A percentile compares a stretch with the other conserved stretches of the same genome.
Conservation (phyloP, 2,113 vertebrate species). For the Crypturellus undulatus region DNA sequence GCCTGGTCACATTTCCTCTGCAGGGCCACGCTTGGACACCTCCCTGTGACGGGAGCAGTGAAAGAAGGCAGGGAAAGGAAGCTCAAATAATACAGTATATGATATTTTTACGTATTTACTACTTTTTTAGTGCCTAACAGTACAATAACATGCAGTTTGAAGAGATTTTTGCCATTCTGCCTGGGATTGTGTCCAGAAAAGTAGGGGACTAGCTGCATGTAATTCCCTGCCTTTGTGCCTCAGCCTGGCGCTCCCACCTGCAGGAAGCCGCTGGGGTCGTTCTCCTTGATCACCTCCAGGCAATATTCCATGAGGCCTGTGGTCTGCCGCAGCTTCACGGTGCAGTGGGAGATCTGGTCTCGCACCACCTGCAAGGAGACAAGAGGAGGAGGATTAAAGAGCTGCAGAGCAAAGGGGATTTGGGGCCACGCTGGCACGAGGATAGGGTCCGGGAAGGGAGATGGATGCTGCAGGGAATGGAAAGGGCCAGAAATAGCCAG, state of each 20-base stretch:
- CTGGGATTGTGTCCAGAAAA: background rate
- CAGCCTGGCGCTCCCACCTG: slow-evolving; percentile 79
- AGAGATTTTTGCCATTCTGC: background rate
- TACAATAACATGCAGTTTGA: background rate
- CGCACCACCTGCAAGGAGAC: slow-evolving; percentile 88
- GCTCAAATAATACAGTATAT: background rate
- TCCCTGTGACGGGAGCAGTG: background rate
- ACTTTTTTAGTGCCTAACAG: background rate
- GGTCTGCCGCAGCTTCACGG: slow-evolving; percentile 97
- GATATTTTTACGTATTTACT: too few relatives aligned
- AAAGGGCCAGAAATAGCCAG: background rate
- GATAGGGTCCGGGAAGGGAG: background rate
- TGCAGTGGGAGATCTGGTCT: slow-evolving; percentile 98
- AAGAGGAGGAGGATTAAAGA: background rate
- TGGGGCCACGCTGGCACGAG: accelerated
- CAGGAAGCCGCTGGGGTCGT: slow-evolving; percentile 96
- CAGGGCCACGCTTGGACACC: background rate
- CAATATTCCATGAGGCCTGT: slow-evolving; percentile 99
- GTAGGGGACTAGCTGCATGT: background rate
- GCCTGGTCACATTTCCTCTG: too few relatives aligned
- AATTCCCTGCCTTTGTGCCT: accelerated
- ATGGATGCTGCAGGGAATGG: background rate
- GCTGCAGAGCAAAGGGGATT: accelerated
- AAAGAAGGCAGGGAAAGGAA: background rate
- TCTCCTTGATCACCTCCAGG: slow-evolving; percentile 98